phyloP scores from a whole-genome alignment of 2,113 vertebrate genomes.

The Gambusia holbrooki region DNA sequence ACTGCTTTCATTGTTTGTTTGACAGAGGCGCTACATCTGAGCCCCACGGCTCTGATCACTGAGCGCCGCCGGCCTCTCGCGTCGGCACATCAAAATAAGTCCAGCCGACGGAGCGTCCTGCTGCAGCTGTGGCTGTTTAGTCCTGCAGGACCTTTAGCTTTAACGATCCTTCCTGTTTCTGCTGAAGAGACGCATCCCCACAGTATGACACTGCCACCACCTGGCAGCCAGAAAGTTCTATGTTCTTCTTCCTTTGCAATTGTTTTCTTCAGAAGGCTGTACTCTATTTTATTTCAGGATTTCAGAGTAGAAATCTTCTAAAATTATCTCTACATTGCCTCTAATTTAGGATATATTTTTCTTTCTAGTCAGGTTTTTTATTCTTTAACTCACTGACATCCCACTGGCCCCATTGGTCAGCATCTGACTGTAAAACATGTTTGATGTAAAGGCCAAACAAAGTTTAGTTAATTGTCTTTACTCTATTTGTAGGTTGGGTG shows the following conservation, averaged over 20 bases:
- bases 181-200: too few relatives aligned
- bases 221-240: too few relatives aligned
- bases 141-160: background rate
- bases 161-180: too few relatives aligned
- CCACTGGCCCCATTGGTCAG: background rate
- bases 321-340: background rate
- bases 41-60: slow-evolving; percentile 56
- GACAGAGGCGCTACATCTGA: slow-evolving; percentile 48
- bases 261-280: too few relatives aligned
- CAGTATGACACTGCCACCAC: too few relatives aligned
- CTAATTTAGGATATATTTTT: slow-evolving; percentile 2
- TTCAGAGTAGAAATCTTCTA: too few relatives aligned
- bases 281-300: too few relatives aligned
- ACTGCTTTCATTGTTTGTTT: slow-evolving; percentile 17
- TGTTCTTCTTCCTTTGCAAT: too few relatives aligned
- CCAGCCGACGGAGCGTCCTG: background rate
- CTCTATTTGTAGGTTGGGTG: slow-evolving; percentile 84
- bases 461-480: slow-evolving; percentile 36
- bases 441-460: background rate
- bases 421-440: background rate
- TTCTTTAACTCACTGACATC: slow-evolving; percentile 26
- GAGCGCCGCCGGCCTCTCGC: slow-evolving; percentile 28
- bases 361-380: background rate
- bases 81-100: slow-evolving; percentile 24
- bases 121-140: background rate